phyloP scores from a whole-genome alignment of 2,888 invertebrate species.

The Mylabris sibirica region DNA sequence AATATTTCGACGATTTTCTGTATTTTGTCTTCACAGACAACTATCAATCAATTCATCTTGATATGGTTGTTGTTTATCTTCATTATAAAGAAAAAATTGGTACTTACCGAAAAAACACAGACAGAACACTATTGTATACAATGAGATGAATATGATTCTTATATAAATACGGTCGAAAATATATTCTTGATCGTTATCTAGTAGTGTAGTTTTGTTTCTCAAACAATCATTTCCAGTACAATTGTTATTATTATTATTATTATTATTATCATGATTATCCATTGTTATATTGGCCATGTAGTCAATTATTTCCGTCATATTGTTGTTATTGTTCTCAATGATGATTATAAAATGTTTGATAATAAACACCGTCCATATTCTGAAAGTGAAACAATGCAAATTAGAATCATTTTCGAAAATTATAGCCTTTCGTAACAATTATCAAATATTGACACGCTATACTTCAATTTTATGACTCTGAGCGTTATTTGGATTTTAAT shows the following conservation, averaged over 20 bases:
- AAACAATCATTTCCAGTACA: background rate
- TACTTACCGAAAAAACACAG: constrained; percentile 85
- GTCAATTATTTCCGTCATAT: background rate
- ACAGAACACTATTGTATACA: constrained; percentile 81
- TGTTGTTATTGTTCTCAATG: too few relatives aligned
- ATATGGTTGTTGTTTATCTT: too few relatives aligned
- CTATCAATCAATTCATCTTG: too few relatives aligned
- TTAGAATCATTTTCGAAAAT: background rate
- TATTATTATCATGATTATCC: background rate
- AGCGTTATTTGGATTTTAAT: too few relatives aligned
- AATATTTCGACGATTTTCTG: too few relatives aligned
- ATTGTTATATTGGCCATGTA: background rate
- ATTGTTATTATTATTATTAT: background rate
- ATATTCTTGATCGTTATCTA: constrained; percentile 65
- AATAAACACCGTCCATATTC: background rate
- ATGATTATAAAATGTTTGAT: background rate
- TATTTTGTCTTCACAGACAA: too few relatives aligned
- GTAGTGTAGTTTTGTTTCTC: background rate
- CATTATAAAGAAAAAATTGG: background rate
- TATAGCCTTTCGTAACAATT: background rate
- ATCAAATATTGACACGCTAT: background rate
- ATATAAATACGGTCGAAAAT: constrained; percentile 80
- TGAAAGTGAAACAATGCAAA: background rate
- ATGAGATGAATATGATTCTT: constrained; percentile 75
- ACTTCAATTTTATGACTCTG: background rate